Conservation (phyloP, 2,888 invertebrate genomes). For the Agonopterix arenella region DNA sequence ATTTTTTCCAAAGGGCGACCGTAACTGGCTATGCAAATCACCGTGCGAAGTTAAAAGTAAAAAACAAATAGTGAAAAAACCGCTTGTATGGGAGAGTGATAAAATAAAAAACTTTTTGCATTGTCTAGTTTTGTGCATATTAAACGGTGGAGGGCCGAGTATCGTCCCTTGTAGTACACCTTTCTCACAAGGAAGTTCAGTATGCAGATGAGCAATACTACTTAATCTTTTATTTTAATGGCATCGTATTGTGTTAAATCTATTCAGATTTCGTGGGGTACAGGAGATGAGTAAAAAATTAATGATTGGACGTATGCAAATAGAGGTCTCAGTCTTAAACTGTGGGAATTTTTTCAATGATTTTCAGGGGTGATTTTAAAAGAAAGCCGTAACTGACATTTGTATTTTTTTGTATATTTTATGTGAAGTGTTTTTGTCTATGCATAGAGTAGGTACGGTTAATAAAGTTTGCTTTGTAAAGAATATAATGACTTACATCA, state of each 20-base stretch:
- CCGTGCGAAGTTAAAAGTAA: conserved; percentile 69
- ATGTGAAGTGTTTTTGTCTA: neutral
- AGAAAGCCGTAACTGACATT: conserved; percentile 6
- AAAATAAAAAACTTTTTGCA: conserved; percentile 66
- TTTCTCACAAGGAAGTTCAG: conserved; percentile 58
- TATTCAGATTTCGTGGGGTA: conserved; percentile 53
- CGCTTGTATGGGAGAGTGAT: conserved; percentile 64
- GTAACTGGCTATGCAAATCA: conserved; percentile 72
- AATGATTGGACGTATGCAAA: conserved; percentile 70
- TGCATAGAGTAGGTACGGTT: too few relatives aligned
- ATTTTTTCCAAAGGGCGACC: conserved; percentile 37
- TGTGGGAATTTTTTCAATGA: conserved; percentile 47
- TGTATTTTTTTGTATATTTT: neutral
- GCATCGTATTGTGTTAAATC: conserved; percentile 67
- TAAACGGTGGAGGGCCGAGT: conserved; percentile 43
- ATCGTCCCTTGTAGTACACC: conserved; percentile 47
- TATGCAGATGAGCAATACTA: conserved; percentile 65
- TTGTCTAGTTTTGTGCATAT: conserved; percentile 56
- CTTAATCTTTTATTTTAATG: conserved; percentile 76
- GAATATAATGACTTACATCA: too few relatives aligned
- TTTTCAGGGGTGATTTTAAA: conserved; percentile 28
- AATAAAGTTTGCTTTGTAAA: too few relatives aligned
- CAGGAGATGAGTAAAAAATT: conserved; percentile 55
- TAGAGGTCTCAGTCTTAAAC: conserved; percentile 32
- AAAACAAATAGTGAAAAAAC: conserved; percentile 70